A percentile compares a stretch with the other conserved stretches of the same genome.
Evolutionary conservation across 2,797 vertebrate species (phyloP).

Genomic region (Oryzias sinensis): DNA sequence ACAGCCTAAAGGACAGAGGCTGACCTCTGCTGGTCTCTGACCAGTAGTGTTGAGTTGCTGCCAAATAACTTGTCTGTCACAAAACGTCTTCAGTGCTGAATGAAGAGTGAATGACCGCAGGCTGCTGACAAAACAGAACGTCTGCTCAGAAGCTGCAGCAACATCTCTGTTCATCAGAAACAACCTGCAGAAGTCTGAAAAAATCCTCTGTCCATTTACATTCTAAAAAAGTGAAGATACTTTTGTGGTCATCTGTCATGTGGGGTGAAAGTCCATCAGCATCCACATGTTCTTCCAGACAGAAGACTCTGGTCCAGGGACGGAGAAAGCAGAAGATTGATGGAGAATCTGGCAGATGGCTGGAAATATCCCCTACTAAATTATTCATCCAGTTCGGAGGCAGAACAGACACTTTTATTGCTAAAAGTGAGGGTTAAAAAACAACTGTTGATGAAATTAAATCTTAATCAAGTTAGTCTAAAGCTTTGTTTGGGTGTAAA

Average conservation of each 20-base stretch:
- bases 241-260: too few species aligned
- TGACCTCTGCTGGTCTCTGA: conserved; percentile 74
- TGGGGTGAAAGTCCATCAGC: neutral
- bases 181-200: too few species aligned
- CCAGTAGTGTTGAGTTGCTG: conserved; percentile 47
- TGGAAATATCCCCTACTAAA: conserved; percentile 74
- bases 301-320: conserved; percentile 18
- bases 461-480: too few species aligned
- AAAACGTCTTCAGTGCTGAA: neutral
- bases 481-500: conserved; percentile 18
- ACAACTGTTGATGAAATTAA: conserved; percentile 44
- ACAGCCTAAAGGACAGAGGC: conserved; percentile 60
- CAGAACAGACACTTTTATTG: conserved; percentile 65
- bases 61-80: neutral
- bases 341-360: conserved; percentile 60
- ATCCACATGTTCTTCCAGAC: conserved; percentile 6
- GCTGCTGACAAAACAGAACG: too few species aligned
- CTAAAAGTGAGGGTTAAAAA: conserved; percentile 54
- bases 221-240: too few species aligned
- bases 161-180: too few species aligned
- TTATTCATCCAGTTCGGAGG: conserved; percentile 71
- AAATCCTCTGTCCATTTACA: too few species aligned
- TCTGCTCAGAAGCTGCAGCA: too few species aligned
- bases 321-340: conserved; percentile 28
- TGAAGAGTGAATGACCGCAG: too few species aligned